Percentiles rank a stretch among this genome's conserved stretches.
Evolutionary conservation across 2,797 vertebrate species (phyloP).

Genomic region (Hylomyscus alleni): DNA sequence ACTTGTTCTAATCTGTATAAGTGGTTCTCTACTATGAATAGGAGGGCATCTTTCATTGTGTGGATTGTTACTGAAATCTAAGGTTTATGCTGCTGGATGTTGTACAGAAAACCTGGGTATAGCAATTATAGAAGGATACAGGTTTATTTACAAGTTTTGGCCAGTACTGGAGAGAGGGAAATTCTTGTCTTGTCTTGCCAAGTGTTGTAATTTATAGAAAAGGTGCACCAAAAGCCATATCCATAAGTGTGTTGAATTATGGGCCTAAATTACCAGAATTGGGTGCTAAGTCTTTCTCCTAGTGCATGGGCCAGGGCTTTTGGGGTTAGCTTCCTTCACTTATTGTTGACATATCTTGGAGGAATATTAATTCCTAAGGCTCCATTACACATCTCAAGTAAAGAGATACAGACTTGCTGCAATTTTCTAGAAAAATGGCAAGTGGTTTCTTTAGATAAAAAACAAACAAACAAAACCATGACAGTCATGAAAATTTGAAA

Average conservation of each 20-base stretch:
- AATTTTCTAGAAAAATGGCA: slow-evolving; percentile 29
- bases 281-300: background rate
- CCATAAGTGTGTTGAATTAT: background rate
- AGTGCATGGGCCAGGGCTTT: background rate
- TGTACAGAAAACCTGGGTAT: background rate
- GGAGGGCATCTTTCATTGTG: background rate
- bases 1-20: slow-evolving; percentile 22
- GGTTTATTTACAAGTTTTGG: background rate
- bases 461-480: background rate
- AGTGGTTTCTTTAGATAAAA: background rate
- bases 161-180: background rate
- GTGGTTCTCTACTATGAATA: background rate
- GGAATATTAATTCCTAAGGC: background rate
- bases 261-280: background rate
- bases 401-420: slow-evolving; percentile 1
- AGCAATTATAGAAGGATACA: background rate
- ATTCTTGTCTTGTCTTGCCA: background rate
- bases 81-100: background rate
- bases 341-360: background rate
- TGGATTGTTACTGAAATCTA: background rate
- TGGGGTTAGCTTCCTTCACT: background rate
- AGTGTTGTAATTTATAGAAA: slow-evolving; percentile 2
- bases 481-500: background rate
- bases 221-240: background rate
- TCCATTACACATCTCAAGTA: background rate